Conservation (phyloP, 2,797 vertebrate genomes). For the Sitta carolinensis region DNA sequence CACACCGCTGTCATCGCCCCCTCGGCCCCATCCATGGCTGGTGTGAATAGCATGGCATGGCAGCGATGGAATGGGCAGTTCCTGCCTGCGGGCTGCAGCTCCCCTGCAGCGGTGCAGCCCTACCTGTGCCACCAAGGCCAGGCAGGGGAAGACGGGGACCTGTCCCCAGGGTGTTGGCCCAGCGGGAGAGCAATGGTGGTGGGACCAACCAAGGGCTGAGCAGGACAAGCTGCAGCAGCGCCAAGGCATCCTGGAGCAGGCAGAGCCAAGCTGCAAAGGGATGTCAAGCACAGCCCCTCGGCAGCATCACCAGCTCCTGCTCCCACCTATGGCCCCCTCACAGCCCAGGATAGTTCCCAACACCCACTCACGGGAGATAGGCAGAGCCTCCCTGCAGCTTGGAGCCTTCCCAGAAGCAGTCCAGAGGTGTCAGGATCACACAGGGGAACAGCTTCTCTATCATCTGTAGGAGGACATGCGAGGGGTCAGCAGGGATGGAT, state of each 20-base stretch:
- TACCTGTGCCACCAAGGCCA: fast-evolving
- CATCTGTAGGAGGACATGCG: constrained; percentile 78
- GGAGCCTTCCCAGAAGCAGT: constrained; percentile 99
- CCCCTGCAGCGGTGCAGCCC: not conserved
- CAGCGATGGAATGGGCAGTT: not conserved
- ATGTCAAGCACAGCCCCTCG: not conserved
- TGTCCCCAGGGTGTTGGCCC: not conserved
- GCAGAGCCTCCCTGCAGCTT: constrained; percentile 97
- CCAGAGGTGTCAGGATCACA: constrained; percentile 96
- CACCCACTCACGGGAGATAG: constrained; percentile 95
- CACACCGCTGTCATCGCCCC: not conserved
- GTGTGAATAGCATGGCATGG: not conserved
- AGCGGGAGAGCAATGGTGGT: not conserved
- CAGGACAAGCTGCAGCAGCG: not conserved
- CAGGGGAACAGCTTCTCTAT: constrained; percentile 99
- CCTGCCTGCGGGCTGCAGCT: not conserved
- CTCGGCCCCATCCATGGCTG: fast-evolving
- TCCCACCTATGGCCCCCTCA: not conserved
- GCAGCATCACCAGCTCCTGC: not conserved
- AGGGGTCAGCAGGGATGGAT: not conserved
- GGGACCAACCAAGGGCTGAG: not conserved
- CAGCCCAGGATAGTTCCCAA: not conserved
- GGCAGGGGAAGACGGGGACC: not conserved
- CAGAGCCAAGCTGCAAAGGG: not conserved
- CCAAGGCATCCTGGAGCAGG: fast-evolving